Evolutionary conservation across 2,888 invertebrate species (phyloP), one percentile per base, ranked within the genome.

Genomic region (Pterostichus niger): DNA sequence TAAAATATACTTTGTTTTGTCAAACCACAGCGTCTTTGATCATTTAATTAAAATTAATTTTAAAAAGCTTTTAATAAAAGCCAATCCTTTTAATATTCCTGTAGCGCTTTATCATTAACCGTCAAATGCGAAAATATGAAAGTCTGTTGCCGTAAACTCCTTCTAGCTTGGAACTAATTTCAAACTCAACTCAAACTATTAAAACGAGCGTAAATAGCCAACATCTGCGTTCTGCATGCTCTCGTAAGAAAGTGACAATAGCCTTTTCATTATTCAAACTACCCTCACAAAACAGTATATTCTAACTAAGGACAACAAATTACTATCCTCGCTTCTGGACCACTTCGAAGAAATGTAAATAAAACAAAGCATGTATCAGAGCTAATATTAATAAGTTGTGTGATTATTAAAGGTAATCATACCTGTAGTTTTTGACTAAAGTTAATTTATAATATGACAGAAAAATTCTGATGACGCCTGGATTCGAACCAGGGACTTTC

Each of bases 111-210:
- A 64, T 64, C 64, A 64, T 64, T 64, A 64, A 64, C 33, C 64
- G 7, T 64, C 64, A 64, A 64, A 64, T 64, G 64, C 9, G 35
- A 35, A 64, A 64, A 40, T 40, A 40, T 40, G 40, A 40, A 40
- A 40, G 40, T 35, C 4, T n/a, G 35, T n/a, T 10, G 64, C 7
- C 49, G n/a, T 49, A 49, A 49, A 49, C 13, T 49, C 49, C n/a
- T 35, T 64, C 13, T 64, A 11, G n/a, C 64, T 35, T 33, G n/a
- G 35, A 64, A 64, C 64, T 64, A 64, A 64, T 64, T 13, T 64
- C 35, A 64, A 64, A 64, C 35, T 64, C 33, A 64, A 64, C 31
- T 64, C 64, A 59, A 56, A 59, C 59, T 59, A 59, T 64, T 64
- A 64, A 64, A 64, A 64, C 64, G 31, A 7, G n/a, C 64, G 35